A percentile compares a stretch with the other conserved stretches of the same genome.
phyloP scores from a whole-genome alignment of 2,888 invertebrate genomes.

The Pseudococcus longispinus region DNA sequence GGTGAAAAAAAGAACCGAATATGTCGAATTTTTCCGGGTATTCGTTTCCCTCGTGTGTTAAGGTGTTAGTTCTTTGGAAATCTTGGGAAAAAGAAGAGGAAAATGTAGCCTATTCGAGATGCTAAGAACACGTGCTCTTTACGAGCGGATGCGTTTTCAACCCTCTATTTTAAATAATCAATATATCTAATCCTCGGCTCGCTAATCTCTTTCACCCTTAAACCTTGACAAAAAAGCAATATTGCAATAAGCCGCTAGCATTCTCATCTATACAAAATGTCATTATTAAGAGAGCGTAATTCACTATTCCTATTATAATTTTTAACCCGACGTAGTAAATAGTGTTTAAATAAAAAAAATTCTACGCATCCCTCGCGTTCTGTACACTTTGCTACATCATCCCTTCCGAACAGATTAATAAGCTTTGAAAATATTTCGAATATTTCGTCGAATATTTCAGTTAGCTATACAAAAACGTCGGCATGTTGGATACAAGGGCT shows the following conservation, averaged over 20 bases:
- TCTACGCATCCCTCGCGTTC: not conserved
- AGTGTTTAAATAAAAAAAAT: constrained; percentile 5
- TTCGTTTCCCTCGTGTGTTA: constrained; percentile 43
- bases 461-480: not conserved
- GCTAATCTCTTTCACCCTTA: constrained; percentile 55
- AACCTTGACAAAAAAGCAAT: constrained; percentile 41
- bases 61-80: constrained; percentile 31
- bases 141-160: constrained; percentile 45
- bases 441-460: constrained; percentile 16
- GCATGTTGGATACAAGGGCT: constrained; percentile 18
- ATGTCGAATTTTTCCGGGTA: constrained; percentile 36
- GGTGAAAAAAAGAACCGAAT: not conserved
- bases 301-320: constrained; percentile 43
- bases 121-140: constrained; percentile 48
- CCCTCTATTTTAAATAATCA: constrained; percentile 54
- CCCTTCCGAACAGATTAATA: constrained; percentile 25
- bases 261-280: not conserved
- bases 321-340: constrained; percentile 23
- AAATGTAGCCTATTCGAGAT: constrained; percentile 41
- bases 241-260: constrained; percentile 41
- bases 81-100: constrained; percentile 1
- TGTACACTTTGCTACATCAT: not conserved
- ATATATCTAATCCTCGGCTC: constrained; percentile 54
- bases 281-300: constrained; percentile 47
- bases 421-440: constrained; percentile 40